Evolutionary conservation across 1,140 invertebrate genomes (phyloP).

Genomic region (Hyles euphorbiae): DNA sequence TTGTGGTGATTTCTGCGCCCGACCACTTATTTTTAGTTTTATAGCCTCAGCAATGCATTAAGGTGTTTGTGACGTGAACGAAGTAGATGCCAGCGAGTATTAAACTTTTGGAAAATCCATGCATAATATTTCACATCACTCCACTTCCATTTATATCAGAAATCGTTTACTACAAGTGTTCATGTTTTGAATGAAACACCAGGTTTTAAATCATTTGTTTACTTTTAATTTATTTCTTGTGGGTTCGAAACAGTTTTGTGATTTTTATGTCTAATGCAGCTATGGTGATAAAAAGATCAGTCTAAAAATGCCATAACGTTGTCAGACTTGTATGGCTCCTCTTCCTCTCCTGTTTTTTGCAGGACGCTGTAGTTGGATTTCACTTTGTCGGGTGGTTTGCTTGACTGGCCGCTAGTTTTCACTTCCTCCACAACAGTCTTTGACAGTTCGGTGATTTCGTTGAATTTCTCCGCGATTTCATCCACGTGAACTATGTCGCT

Average conservation of each 20-base stretch:
- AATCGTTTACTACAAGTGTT: too few relatives aligned
- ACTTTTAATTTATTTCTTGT: not conserved
- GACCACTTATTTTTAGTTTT: too few relatives aligned
- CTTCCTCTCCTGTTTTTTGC: slow-evolving; percentile 11
- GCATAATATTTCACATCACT: too few relatives aligned
- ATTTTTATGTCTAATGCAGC: too few relatives aligned
- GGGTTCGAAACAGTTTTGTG: not conserved
- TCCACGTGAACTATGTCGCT: not conserved
- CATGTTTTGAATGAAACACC: too few relatives aligned
- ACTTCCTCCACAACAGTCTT: not conserved
- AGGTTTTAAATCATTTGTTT: not conserved
- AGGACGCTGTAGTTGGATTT: slow-evolving; percentile 14
- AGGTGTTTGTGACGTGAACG: too few relatives aligned
- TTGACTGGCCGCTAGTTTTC: slow-evolving; percentile 1
- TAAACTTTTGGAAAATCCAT: too few relatives aligned
- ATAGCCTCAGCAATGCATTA: too few relatives aligned
- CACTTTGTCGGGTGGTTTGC: slow-evolving; percentile 1
- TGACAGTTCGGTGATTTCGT: not conserved
- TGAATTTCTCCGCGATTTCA: slow-evolving; percentile 15
- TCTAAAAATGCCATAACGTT: slow-evolving; percentile 14
- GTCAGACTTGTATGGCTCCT: slow-evolving; percentile 14
- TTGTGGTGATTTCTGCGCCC: too few relatives aligned
- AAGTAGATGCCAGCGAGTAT: too few relatives aligned
- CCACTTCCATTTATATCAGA: too few relatives aligned
- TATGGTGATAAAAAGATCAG: not conserved